These are phyloP conservation scores for Rhodinocichla rosea DNA, from an alignment of 2,113 vertebrate genomes.

Conservation along the genomic window DNA sequence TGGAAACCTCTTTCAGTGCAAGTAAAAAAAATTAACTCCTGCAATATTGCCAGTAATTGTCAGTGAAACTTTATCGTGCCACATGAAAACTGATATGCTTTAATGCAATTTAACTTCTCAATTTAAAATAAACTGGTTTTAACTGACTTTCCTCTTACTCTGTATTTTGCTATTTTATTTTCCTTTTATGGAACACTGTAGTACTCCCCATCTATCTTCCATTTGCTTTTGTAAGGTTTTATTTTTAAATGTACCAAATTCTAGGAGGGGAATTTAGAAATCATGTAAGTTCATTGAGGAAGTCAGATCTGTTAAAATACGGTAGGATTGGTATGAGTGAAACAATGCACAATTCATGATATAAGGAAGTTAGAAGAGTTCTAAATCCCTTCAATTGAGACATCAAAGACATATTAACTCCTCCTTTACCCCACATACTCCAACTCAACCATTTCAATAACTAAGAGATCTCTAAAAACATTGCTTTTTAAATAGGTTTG, in stretches of 20 bases:
- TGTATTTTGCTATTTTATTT: not conserved
- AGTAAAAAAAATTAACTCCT: not conserved
- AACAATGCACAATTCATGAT: not conserved
- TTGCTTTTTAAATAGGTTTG: not conserved
- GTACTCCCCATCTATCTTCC: not conserved
- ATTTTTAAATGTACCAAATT: not conserved
- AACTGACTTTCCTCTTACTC: not conserved
- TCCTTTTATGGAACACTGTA: not conserved
- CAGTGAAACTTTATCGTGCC: not conserved
- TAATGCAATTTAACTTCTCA: not conserved
- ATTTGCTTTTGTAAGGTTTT: not conserved
- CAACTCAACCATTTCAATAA: not conserved
- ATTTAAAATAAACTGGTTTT: not conserved
- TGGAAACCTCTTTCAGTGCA: not conserved
- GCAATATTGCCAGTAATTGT: not conserved
- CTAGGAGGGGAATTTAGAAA: not conserved
- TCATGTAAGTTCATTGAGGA: not conserved
- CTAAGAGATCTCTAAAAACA: not conserved
- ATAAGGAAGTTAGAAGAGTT: constrained; percentile 5
- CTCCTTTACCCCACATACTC: not conserved
- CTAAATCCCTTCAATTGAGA: not conserved
- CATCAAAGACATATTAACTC: not conserved
- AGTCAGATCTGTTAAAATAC: not conserved
- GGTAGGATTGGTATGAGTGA: not conserved
- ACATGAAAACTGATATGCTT: not conserved